Evolutionary conservation across 2,113 vertebrate species (phyloP).

Genomic region (Centropus bengalensis): DNA sequence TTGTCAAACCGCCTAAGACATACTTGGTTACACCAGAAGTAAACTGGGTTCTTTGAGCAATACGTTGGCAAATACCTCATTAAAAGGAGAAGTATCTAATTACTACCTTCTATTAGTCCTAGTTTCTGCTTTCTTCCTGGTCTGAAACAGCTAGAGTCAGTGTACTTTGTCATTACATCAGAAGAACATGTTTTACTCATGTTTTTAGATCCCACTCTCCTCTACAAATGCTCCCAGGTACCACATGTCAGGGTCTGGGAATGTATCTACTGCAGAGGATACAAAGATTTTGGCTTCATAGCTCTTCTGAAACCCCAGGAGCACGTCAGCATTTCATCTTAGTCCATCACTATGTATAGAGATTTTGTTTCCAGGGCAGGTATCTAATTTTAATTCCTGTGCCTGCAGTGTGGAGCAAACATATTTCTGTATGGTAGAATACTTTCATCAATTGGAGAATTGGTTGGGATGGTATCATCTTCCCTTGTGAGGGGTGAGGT

Average conservation of each 20-base stretch:
- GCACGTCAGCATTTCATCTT: neutral
- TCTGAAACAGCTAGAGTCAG: neutral
- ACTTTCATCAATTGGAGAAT: neutral
- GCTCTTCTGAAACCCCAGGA: neutral
- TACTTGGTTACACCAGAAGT: neutral
- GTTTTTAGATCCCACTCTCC: neutral
- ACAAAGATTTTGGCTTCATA: neutral
- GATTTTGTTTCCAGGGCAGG: neutral
- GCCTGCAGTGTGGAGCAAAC: neutral
- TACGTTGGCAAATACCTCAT: neutral
- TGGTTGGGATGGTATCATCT: no score
- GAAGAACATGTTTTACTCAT: fast-evolving
- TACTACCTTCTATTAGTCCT: neutral
- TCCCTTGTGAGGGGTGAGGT: neutral
- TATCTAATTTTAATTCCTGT: neutral
- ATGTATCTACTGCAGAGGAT: neutral
- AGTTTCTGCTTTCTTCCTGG: neutral
- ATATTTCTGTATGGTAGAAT: neutral
- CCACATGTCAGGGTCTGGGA: neutral
- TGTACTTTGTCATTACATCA: neutral
- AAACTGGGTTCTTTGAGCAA: neutral
- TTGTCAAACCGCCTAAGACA: neutral
- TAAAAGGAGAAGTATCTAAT: neutral
- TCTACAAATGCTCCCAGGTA: neutral
- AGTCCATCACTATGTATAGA: neutral